phyloP scores from a whole-genome alignment of 2,797 vertebrate genomes.

The Mormyrops attenuatus region DNA sequence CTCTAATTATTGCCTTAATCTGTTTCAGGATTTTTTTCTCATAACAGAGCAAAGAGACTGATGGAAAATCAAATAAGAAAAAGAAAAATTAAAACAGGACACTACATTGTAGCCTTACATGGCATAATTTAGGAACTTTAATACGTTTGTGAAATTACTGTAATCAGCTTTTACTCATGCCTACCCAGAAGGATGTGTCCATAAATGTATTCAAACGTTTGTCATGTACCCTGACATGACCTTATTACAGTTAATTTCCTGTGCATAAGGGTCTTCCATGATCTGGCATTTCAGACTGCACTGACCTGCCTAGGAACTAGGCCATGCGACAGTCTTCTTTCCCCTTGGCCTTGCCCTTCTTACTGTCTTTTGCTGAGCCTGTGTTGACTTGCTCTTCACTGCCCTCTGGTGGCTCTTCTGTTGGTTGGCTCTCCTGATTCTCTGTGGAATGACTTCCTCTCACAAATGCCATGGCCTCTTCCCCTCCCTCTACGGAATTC shows the following conservation, averaged over 20 bases:
- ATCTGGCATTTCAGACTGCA: background rate
- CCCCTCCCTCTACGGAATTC: background rate
- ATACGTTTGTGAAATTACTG: background rate
- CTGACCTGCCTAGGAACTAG: slow-evolving; percentile 26
- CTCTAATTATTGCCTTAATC: background rate
- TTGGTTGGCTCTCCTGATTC: background rate
- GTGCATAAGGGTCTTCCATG: background rate
- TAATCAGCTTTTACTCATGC: slow-evolving; percentile 2
- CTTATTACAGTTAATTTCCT: background rate
- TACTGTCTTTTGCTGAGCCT: slow-evolving; percentile 20
- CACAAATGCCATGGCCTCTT: background rate
- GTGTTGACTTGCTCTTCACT: slow-evolving; percentile 36
- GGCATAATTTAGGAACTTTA: background rate
- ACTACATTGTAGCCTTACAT: background rate
- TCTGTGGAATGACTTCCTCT: background rate
- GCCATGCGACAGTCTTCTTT: slow-evolving; percentile 66
- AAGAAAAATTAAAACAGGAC: background rate
- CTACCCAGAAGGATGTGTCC: background rate
- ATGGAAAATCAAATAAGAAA: background rate
- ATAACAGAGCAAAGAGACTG: background rate
- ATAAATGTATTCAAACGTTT: background rate
- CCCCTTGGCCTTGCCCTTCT: slow-evolving; percentile 47
- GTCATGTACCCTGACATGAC: background rate
- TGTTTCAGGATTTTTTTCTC: background rate
- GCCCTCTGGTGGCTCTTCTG: slow-evolving; percentile 29